Evolutionary conservation across 2,113 vertebrate genomes (phyloP), one percentile per base, ranked within the genome.

Genomic region (Ceyx cyanopectus): DNA sequence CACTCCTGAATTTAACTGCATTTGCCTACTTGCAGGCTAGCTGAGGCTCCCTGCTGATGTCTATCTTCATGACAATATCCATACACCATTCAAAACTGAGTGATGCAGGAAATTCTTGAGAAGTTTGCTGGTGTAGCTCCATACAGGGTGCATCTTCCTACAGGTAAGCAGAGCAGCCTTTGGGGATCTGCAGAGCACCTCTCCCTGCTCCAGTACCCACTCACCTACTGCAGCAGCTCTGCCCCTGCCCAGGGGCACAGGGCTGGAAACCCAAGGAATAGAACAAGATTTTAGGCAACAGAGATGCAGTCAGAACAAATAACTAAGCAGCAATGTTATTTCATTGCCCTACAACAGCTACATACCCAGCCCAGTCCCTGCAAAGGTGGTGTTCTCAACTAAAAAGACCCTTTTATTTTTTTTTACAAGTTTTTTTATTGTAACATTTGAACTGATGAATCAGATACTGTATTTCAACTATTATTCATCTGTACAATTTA

Each of bases 401-500:
- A 63, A 56, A 86, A 74, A 70, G 16, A 50, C 24, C 46, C 19
- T 46, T 46, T 46, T 83, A 9, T 51, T 14, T 46, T 8, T 34
- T 81, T 82, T 63, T 14, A 43, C 48, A 70, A 69, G 15, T 32
- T 60, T 95, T 84, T 93, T 70, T 58, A 73, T 5, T 63, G 41
- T 85, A 77, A 69, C 14, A 46, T n/a, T 70, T 87, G 29, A 73
- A 79, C 48, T 12, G 5, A 76, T 93, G 77, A 93, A 92, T 84
- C 77, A 89, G 80, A 87, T 53, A 65, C 69, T 62, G 22, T 24
- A 77, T 40, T 90, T 75, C 78, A 85, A 85, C 61, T 66, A 53
- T 81, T 93, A 94, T 92, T 96, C 94, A 89, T 92, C 45, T 29
- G 57, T 9, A 91, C 63, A 93, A 60, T 62, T 91, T 87, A 87